These are phyloP conservation scores for Melanchra persicariae DNA, from an alignment of 2,888 invertebrate species.

Conservation along the genomic window DNA sequence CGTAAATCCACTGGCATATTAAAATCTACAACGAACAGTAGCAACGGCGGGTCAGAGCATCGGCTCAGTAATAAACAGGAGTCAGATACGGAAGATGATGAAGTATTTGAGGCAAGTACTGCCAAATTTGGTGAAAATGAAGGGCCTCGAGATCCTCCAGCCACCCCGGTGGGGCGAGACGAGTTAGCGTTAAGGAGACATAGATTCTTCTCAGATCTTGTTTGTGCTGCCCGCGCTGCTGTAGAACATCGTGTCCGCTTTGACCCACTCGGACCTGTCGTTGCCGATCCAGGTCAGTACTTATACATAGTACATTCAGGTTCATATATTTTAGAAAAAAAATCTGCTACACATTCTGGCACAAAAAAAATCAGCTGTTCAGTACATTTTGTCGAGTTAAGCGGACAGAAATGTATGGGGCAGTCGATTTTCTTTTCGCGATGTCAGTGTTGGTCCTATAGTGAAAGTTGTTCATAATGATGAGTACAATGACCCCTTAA, in stretches of 20 bases:
- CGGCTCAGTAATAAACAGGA: conserved; percentile 72
- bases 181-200: conserved; percentile 94
- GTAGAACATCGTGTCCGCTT: conserved; percentile 94
- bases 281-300: conserved; percentile 90
- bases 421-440: no score
- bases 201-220: conserved; percentile 94
- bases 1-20: conserved; percentile 88
- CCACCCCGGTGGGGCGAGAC: conserved; percentile 94
- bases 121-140: conserved; percentile 82
- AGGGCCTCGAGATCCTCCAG: conserved; percentile 92
- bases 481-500: no score
- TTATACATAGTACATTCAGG: neutral
- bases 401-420: no score
- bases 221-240: conserved; percentile 93
- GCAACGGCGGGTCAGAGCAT: conserved; percentile 77
- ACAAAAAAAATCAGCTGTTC: no score
- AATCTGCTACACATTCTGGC: no score
- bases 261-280: conserved; percentile 93
- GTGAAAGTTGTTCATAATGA: no score
- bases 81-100: conserved; percentile 89
- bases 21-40: conserved; percentile 84
- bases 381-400: no score
- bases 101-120: conserved; percentile 91
- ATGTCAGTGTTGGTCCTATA: no score
- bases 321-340: neutral